These are phyloP conservation scores for Lycia hirtaria DNA, from an alignment of 2,888 invertebrate genomes.

Conservation along the genomic window DNA sequence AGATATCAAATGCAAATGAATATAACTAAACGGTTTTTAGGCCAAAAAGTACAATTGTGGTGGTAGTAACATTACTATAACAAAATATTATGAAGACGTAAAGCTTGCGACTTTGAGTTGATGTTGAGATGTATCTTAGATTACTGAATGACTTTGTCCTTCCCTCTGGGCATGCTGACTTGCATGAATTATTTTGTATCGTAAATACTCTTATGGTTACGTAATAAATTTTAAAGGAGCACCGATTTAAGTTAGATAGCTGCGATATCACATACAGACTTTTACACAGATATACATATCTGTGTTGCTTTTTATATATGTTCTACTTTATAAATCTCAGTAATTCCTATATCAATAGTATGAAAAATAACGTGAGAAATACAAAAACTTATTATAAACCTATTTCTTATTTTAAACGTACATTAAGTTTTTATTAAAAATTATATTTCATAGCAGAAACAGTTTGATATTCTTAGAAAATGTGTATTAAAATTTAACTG, in stretches of 20 bases:
- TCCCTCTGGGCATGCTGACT: conserved; percentile 55
- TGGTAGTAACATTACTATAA: no score
- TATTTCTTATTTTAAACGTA: conserved; percentile 13
- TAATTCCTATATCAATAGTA: no score
- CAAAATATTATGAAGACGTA: conserved; percentile 37
- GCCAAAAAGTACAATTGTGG: no score
- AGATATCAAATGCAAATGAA: background rate
- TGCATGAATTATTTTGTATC: conserved; percentile 2
- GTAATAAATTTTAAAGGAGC: no score
- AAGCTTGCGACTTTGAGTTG: conserved; percentile 70
- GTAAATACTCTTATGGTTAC: background rate
- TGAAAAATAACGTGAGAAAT: background rate
- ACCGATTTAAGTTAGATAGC: no score
- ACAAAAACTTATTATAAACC: no score
- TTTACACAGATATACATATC: no score
- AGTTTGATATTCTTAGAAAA: conserved; percentile 14
- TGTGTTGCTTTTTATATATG: no score
- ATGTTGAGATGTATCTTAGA: conserved; percentile 58
- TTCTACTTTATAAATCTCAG: no score
- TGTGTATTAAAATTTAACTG: conserved; percentile 13
- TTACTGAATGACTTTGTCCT: conserved; percentile 57
- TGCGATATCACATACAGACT: no score
- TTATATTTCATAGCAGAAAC: conserved; percentile 9
- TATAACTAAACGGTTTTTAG: no score
- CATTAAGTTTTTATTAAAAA: conserved; percentile 13